Conservation (phyloP, 64 coral and sea anemone species). For the Cladopsammia gracilis region DNA sequence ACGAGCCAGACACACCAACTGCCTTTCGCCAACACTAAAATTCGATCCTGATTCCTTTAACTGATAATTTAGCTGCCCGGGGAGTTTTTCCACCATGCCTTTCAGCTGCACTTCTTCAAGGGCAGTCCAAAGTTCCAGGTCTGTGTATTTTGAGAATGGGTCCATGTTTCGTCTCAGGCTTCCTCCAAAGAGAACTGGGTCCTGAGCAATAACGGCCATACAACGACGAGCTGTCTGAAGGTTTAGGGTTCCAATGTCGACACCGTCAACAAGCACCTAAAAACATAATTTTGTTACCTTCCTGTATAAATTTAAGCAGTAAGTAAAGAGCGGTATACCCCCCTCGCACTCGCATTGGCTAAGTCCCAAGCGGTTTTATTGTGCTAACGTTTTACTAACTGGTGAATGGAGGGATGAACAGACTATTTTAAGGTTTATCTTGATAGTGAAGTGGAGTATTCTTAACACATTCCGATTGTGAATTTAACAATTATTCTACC, state of each 20-base stretch:
- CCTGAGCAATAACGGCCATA: constrained; percentile 24
- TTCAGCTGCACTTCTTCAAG: constrained; percentile 14
- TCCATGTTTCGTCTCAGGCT: constrained; percentile 40
- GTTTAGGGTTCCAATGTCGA: neutral
- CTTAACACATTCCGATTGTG: too few species aligned
- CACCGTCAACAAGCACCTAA: neutral
- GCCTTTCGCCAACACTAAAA: constrained; percentile 30
- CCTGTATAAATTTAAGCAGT: too few species aligned
- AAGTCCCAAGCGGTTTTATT: too few species aligned
- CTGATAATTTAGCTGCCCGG: constrained; percentile 8
- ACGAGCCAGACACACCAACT: constrained; percentile 47
- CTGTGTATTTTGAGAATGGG: neutral
- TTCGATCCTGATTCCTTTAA: constrained; percentile 32
- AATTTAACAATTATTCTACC: too few species aligned
- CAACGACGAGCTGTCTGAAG: neutral
- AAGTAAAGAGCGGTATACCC: too few species aligned
- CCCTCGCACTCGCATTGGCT: too few species aligned
- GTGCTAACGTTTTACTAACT: too few species aligned
- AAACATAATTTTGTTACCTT: too few species aligned
- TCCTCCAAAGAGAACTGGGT: constrained; percentile 34
- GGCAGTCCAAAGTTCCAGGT: neutral
- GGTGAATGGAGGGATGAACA: too few species aligned
- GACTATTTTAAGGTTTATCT: too few species aligned
- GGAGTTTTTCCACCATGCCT: neutral
- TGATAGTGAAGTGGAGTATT: too few species aligned